Conservation (phyloP, 2,888 invertebrate genomes). For the Drosophila robusta region DNA sequence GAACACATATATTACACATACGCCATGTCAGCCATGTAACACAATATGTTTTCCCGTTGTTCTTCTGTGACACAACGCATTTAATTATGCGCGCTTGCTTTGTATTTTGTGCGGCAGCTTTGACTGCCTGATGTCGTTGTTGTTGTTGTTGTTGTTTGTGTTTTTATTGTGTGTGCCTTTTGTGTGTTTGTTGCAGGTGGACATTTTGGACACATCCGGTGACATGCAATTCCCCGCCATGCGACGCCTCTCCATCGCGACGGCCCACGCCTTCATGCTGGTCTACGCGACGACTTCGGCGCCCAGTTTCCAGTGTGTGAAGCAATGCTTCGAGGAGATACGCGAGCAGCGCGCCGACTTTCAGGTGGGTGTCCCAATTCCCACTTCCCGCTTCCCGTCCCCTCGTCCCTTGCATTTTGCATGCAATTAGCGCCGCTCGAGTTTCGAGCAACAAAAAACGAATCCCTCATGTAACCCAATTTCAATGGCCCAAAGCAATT, state of each 20-base stretch:
- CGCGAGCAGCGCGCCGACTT: slow-evolving; percentile 92
- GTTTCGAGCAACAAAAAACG: slow-evolving; percentile 19
- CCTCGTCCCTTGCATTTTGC: slow-evolving; percentile 37
- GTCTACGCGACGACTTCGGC: slow-evolving; percentile 93
- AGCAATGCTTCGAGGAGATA: slow-evolving; percentile 92
- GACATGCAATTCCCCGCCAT: slow-evolving; percentile 96
- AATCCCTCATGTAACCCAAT: slow-evolving; percentile 43
- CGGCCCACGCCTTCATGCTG: slow-evolving; percentile 94
- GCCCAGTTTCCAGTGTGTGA: slow-evolving; percentile 90
- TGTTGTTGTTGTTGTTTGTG: not conserved
- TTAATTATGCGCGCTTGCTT: slow-evolving; percentile 24
- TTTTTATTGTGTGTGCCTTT: slow-evolving; percentile 7
- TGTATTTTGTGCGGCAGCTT: slow-evolving; percentile 11
- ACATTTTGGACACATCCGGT: slow-evolving; percentile 93
- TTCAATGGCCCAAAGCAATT: slow-evolving; percentile 62
- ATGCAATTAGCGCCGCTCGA: slow-evolving; percentile 65
- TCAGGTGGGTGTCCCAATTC: slow-evolving; percentile 84
- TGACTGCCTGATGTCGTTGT: slow-evolving; percentile 1
- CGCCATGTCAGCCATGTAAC: slow-evolving; percentile 20
- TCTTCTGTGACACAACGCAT: slow-evolving; percentile 15
- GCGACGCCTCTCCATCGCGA: slow-evolving; percentile 93
- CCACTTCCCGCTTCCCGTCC: not conserved
- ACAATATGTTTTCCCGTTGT: slow-evolving; percentile 7
- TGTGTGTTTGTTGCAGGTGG: slow-evolving; percentile 86
- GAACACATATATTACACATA: slow-evolving; percentile 20